Conservation (phyloP, 2,113 vertebrate genomes). For the Arvicanthis niloticus region DNA sequence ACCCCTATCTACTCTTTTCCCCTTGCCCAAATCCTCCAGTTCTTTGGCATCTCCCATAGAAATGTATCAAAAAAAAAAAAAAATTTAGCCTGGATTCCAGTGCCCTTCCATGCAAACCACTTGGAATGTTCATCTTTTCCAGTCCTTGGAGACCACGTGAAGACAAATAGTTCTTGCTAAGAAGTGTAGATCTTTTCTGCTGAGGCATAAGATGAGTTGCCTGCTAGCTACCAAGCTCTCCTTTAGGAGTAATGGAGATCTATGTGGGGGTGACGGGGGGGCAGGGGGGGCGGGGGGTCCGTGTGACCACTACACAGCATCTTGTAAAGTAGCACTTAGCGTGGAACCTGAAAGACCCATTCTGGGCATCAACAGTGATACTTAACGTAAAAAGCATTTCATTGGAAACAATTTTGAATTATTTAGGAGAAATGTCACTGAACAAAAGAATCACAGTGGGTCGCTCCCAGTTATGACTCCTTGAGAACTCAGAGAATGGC, state of each 20-base stretch:
- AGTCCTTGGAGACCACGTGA: background rate
- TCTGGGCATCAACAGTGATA: background rate
- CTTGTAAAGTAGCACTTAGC: background rate
- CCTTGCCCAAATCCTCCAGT: background rate
- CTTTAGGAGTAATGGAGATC: background rate
- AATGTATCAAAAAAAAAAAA: background rate
- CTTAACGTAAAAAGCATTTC: background rate
- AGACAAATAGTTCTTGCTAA: background rate
- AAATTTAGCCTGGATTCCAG: background rate
- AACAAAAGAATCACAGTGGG: background rate
- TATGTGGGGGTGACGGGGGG: background rate
- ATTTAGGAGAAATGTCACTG: background rate
- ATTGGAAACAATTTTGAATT: background rate
- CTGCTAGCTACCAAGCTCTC: background rate
- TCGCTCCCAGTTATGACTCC: background rate
- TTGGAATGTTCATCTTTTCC: background rate
- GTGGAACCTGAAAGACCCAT: background rate
- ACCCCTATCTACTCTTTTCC: background rate
- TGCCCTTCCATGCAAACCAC: background rate
- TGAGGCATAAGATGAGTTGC: background rate
- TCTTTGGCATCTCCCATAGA: background rate
- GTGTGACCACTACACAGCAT: background rate
- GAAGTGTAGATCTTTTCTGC: background rate
- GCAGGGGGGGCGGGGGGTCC: accelerated
- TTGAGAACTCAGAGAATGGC: slow-evolving; percentile 8